Evolutionary conservation across 2,888 invertebrate species (phyloP).

Genomic region (Acronicta aceris): DNA sequence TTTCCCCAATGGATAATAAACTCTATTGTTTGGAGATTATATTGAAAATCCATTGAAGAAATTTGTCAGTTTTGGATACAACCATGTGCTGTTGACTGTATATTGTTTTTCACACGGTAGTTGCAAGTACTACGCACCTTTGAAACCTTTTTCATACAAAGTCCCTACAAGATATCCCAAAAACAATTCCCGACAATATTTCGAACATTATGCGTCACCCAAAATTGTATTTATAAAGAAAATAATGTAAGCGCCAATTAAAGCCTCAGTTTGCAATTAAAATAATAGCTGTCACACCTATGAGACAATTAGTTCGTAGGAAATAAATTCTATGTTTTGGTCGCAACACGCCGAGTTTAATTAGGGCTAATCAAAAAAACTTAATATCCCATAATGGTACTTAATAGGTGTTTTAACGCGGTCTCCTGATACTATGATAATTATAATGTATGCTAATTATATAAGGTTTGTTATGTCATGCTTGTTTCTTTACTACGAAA

Average conservation of each 20-base stretch:
- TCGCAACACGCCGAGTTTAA: constrained; percentile 62
- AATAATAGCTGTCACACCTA: constrained; percentile 89
- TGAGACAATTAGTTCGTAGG: constrained; percentile 84
- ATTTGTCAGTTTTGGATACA: too few species aligned
- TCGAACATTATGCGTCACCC: constrained; percentile 41
- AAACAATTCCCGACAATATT: neutral
- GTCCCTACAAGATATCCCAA: neutral
- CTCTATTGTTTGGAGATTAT: too few species aligned
- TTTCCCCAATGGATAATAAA: too few species aligned
- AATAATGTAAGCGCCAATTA: constrained; percentile 81
- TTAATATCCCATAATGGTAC: constrained; percentile 69
- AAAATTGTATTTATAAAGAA: constrained; percentile 77
- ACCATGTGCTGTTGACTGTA: too few species aligned
- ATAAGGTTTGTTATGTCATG: constrained; percentile 42
- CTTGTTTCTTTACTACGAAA: constrained; percentile 17
- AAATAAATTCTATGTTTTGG: constrained; percentile 81
- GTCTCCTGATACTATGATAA: constrained; percentile 67
- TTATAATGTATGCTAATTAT: constrained; percentile 68
- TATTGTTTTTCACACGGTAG: too few species aligned
- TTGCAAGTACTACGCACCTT: too few species aligned
- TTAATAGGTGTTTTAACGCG: constrained; percentile 65
- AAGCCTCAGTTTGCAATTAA: constrained; percentile 83
- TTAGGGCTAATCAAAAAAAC: constrained; percentile 74
- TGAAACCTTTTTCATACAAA: too few species aligned
- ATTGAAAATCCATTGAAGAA: too few species aligned